Evolutionary conservation across 2,888 invertebrate species (phyloP).

Genomic region (Vanessa cardui): DNA sequence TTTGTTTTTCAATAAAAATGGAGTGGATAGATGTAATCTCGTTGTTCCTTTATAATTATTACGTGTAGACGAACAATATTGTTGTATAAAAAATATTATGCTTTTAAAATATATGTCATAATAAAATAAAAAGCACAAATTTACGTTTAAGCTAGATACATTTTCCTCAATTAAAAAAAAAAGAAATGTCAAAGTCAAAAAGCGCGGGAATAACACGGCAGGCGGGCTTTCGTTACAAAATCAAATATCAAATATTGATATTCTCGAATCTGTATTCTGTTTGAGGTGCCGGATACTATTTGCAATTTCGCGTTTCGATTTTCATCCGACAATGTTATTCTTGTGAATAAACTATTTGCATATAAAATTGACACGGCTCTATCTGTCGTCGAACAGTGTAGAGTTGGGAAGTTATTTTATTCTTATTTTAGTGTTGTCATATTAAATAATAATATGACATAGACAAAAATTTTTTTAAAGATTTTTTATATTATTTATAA

Average conservation of each 20-base stretch:
- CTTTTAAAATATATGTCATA: no score
- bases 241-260: constrained; percentile 82
- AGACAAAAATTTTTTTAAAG: neutral
- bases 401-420: constrained; percentile 7
- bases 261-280: constrained; percentile 77
- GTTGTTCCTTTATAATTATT: no score
- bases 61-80: no score
- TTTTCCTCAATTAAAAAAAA: constrained; percentile 17
- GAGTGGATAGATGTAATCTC: no score
- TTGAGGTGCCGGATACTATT: constrained; percentile 78
- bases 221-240: constrained; percentile 68
- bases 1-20: no score
- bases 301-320: constrained; percentile 65
- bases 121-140: constrained; percentile 3
- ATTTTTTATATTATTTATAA: neutral
- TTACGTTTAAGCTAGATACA: neutral
- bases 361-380: constrained; percentile 41
- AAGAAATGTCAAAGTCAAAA: constrained; percentile 41
- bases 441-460: neutral
- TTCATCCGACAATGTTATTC: constrained; percentile 54
- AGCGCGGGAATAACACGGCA: constrained; percentile 51
- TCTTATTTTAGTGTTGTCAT: neutral
- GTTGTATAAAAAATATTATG: no score
- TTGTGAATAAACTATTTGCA: constrained; percentile 49
- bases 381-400: constrained; percentile 18